phyloP scores from a whole-genome alignment of 2,113 vertebrate species.

The Oreamnos americanus region DNA sequence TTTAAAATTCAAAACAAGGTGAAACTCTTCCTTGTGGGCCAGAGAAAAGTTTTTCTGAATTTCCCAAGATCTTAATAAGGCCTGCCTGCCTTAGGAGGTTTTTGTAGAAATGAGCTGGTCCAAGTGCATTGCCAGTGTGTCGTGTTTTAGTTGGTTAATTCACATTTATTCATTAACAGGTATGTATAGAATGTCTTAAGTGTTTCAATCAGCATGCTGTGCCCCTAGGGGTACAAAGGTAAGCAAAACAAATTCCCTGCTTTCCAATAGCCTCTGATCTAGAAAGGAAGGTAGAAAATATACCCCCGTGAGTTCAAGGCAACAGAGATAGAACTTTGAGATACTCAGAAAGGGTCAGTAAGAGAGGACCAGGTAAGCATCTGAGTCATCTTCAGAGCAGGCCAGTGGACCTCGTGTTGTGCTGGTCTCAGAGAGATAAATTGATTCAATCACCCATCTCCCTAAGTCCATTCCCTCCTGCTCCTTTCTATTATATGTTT shows the following conservation, averaged over 20 bases:
- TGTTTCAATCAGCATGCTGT: not conserved
- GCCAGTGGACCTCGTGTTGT: fast-evolving
- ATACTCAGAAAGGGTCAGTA: not conserved
- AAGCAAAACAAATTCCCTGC: not conserved
- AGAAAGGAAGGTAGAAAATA: not conserved
- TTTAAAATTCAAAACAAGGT: not conserved
- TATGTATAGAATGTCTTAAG: not conserved
- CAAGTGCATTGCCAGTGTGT: not conserved
- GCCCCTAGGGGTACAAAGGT: not conserved
- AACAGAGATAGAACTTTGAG: not conserved
- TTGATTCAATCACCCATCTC: not conserved
- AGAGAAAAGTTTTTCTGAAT: not conserved
- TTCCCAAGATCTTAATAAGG: not conserved
- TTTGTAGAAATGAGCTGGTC: not conserved
- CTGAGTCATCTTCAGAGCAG: not conserved
- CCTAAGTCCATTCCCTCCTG: not conserved
- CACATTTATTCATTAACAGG: not conserved
- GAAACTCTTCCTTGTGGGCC: not conserved
- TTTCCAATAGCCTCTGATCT: not conserved
- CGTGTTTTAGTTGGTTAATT: not conserved
- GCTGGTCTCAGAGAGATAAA: not conserved
- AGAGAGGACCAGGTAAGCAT: not conserved
- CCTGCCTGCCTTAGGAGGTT: not conserved
- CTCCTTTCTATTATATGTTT: not conserved
- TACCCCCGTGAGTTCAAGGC: not conserved